Evolutionary conservation across 2,797 vertebrate genomes (phyloP).

Genomic region (Dicrostonyx torquatus): DNA sequence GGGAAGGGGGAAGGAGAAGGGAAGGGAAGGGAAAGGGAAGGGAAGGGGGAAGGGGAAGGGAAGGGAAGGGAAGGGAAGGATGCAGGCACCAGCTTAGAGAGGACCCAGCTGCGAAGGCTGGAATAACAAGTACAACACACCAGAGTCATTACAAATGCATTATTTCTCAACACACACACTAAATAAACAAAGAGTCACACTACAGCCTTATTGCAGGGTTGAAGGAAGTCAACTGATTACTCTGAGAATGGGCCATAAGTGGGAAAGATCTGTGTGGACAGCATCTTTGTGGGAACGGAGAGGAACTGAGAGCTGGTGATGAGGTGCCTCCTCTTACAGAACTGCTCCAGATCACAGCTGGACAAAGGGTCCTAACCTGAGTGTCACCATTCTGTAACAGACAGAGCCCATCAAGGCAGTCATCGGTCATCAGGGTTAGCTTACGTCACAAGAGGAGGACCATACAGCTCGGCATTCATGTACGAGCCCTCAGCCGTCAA

Average conservation of each 20-base stretch:
- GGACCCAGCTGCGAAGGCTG: neutral
- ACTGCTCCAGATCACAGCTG: neutral
- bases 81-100: neutral
- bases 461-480: neutral
- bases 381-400: neutral
- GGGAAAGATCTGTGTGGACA: neutral
- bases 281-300: neutral
- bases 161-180: neutral
- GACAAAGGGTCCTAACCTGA: neutral
- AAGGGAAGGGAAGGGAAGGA: neutral
- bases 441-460: neutral
- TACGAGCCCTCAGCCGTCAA: neutral
- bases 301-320: neutral
- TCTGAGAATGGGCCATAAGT: neutral
- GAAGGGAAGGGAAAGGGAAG: no score
- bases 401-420: neutral
- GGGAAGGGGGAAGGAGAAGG: neutral
- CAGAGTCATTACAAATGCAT: neutral
- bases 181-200: neutral
- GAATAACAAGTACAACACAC: neutral
- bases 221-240: slow-evolving; percentile 31
- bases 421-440: neutral
- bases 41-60: no score
- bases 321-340: neutral
- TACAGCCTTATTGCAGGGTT: neutral